These are phyloP conservation scores for Paramormyrops kingsleyae DNA, from an alignment of 2,113 vertebrate genomes.

Conservation along the genomic window DNA sequence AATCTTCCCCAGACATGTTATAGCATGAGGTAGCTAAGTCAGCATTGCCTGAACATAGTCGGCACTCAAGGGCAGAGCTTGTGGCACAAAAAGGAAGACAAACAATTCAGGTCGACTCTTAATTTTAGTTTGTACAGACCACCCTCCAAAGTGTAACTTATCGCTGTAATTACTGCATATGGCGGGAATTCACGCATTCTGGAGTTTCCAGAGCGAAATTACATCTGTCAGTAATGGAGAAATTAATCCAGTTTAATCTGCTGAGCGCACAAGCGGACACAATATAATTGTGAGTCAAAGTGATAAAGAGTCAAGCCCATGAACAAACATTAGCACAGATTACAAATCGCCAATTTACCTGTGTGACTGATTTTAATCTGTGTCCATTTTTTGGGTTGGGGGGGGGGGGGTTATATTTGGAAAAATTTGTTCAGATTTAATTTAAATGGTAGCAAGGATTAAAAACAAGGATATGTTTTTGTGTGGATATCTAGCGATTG, in stretches of 20 bases:
- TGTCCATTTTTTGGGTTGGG: neutral
- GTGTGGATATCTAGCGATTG: neutral
- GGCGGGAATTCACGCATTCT: neutral
- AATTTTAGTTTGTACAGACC: neutral
- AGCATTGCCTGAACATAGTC: neutral
- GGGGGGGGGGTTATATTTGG: slow-evolving; percentile 13
- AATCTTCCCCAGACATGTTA: neutral
- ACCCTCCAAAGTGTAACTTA: slow-evolving; percentile 32
- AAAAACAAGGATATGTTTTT: neutral
- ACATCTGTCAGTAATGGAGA: neutral
- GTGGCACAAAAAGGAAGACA: slow-evolving; percentile 15
- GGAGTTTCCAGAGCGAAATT: neutral
- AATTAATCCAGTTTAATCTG: slow-evolving; percentile 17
- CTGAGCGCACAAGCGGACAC: neutral
- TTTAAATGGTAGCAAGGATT: neutral
- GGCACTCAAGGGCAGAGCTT: neutral
- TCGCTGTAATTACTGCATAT: slow-evolving; percentile 9
- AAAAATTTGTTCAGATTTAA: neutral
- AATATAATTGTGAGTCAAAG: slow-evolving; percentile 19
- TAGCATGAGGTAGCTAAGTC: neutral
- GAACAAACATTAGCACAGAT: slow-evolving; percentile 25
- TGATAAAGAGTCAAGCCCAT: slow-evolving; percentile 9
- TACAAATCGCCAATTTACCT: slow-evolving; percentile 27
- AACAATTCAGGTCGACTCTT: slow-evolving; percentile 10
- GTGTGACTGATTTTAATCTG: neutral